phyloP scores from a whole-genome alignment of 64 coral and sea anemone genomes.

The Stichodactyla helianthus region DNA sequence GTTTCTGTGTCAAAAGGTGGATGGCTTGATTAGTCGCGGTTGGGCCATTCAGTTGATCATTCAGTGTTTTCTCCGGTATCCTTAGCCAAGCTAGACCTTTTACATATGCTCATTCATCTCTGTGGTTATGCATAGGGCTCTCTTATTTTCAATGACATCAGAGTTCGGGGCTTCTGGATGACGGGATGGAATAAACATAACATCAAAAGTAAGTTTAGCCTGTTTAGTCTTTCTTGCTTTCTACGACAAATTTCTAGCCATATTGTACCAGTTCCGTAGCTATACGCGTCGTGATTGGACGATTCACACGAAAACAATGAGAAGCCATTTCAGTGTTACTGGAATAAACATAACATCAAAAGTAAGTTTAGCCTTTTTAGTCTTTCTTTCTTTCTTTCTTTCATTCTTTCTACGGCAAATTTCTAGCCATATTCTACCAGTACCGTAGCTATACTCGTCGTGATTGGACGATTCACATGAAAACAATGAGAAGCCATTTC shows the following conservation, averaged over 20 bases:
- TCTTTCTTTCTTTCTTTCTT: too few species aligned
- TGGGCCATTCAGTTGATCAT: not conserved
- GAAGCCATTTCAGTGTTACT: not conserved
- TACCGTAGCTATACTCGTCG: too few species aligned
- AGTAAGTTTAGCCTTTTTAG: slow-evolving; percentile 10
- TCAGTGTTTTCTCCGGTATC: not conserved
- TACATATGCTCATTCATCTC: not conserved
- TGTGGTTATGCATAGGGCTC: slow-evolving; percentile 3
- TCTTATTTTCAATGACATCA: slow-evolving; percentile 65
- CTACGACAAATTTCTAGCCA: too few species aligned
- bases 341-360: slow-evolving; percentile 37
- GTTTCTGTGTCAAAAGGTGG: too few species aligned
- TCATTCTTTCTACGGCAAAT: too few species aligned
- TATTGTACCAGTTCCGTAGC: too few species aligned
- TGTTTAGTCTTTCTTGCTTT: not conserved
- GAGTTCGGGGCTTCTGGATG: slow-evolving; percentile 72
- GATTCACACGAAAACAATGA: too few species aligned
- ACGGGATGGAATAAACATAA: slow-evolving; percentile 53
- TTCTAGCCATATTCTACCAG: too few species aligned
- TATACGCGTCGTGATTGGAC: too few species aligned
- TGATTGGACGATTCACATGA: too few species aligned
- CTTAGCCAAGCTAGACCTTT: too few species aligned
- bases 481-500: too few species aligned
- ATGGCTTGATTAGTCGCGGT: not conserved
- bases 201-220: slow-evolving; percentile 12